A percentile compares a stretch with the other conserved stretches of the same genome.
These are phyloP conservation scores for Spea multiplicata DNA, from an alignment of 2,113 vertebrate species.

Conservation along the genomic window DNA sequence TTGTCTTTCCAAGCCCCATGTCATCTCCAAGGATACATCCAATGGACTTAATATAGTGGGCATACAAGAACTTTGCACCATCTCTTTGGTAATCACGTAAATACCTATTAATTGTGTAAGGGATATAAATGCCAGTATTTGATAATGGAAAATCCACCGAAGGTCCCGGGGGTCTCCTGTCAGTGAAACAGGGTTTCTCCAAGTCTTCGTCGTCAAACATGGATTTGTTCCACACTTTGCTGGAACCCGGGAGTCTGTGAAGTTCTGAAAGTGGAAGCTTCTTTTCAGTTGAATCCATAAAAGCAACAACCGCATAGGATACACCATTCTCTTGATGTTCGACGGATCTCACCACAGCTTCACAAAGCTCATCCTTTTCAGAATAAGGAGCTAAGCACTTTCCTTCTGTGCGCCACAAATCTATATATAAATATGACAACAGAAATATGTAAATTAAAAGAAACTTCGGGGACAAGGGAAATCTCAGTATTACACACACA, in stretches of 20 bases:
- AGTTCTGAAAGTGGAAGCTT: constrained; percentile 64
- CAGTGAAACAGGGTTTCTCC: constrained; percentile 87
- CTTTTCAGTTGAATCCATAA: constrained; percentile 60
- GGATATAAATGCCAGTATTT: constrained; percentile 71
- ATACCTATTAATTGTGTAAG: constrained; percentile 92
- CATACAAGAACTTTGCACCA: constrained; percentile 82
- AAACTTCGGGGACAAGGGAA: not conserved
- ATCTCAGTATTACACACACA: not conserved
- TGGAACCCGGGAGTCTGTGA: constrained; percentile 53
- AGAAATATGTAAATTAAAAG: constrained; percentile 38
- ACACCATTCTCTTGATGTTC: constrained; percentile 59
- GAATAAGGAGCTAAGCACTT: constrained; percentile 69
- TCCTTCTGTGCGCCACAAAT: constrained; percentile 62
- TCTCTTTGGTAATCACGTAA: constrained; percentile 91
- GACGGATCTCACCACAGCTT: constrained; percentile 69
- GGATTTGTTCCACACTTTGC: constrained; percentile 55
- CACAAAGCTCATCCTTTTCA: constrained; percentile 63
- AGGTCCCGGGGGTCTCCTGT: constrained; percentile 60
- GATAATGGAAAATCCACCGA: constrained; percentile 72
- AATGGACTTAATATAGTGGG: constrained; percentile 70
- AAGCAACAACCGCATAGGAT: constrained; percentile 66
- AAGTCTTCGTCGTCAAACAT: constrained; percentile 71
- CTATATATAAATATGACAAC: constrained; percentile 56
- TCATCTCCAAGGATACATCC: constrained; percentile 96
- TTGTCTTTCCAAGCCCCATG: constrained; percentile 96